These are phyloP conservation scores for Drymonia ruficornis DNA, from an alignment of 2,888 invertebrate genomes.

Conservation along the genomic window DNA sequence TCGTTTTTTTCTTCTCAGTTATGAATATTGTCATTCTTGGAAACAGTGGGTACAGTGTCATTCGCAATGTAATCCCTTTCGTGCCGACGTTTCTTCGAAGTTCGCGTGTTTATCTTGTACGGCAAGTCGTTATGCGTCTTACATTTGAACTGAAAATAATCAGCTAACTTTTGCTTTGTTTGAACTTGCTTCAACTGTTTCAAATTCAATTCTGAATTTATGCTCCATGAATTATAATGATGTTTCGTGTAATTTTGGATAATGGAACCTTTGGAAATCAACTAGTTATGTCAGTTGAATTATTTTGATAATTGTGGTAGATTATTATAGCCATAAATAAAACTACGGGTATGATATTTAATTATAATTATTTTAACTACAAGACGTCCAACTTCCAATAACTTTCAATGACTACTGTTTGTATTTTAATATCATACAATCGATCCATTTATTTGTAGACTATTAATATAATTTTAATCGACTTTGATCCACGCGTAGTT, in stretches of 20 bases:
- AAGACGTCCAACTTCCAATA: background rate
- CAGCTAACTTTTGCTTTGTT: constrained; percentile 64
- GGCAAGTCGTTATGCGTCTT: constrained; percentile 71
- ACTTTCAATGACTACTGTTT: constrained; percentile 4
- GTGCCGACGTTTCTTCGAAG: constrained; percentile 71
- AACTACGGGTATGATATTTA: background rate
- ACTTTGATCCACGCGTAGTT: constrained; percentile 28
- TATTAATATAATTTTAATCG: constrained; percentile 32
- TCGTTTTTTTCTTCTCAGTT: constrained; percentile 35
- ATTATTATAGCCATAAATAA: background rate
- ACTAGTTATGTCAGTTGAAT: background rate
- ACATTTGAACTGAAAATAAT: constrained; percentile 69
- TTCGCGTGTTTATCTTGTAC: constrained; percentile 73
- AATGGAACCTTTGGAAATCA: constrained; percentile 22
- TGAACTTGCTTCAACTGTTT: constrained; percentile 51
- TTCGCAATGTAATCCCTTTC: constrained; percentile 68
- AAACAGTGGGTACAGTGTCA: constrained; percentile 53
- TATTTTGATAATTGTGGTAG: background rate
- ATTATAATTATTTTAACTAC: background rate
- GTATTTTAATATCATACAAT: constrained; percentile 6
- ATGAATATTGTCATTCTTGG: constrained; percentile 58
- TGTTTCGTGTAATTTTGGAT: constrained; percentile 29
- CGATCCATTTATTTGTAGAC: constrained; percentile 18
- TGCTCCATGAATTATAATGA: constrained; percentile 20
- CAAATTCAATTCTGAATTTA: constrained; percentile 45